Percentiles rank a stretch among this genome's conserved stretches.
Conservation (phyloP, 1,140 invertebrate species). For the Lordiphosa stackelbergi region DNA sequence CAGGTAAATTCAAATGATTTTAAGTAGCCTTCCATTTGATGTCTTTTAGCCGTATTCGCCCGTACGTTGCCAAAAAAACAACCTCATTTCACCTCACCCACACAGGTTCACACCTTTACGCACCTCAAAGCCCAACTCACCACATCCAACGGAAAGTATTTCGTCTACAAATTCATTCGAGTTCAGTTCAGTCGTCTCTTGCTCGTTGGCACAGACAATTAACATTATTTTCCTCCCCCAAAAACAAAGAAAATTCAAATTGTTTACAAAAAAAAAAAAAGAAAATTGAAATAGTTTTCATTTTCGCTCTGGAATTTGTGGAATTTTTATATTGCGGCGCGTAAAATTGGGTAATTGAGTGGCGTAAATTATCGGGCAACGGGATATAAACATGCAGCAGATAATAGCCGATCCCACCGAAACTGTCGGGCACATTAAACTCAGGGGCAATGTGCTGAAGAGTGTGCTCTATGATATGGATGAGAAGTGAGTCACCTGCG, state of each 20-base stretch:
- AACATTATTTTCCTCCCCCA: conserved; percentile 5
- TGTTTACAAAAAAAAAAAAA: conserved; percentile 42
- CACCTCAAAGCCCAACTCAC: conserved; percentile 46
- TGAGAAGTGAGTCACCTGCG: conserved; percentile 31
- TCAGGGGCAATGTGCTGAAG: conserved; percentile 20
- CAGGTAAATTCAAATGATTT: neutral
- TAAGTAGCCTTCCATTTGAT: conserved; percentile 3
- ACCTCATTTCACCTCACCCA: conserved; percentile 34
- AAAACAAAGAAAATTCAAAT: conserved; percentile 23
- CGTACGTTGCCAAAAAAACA: conserved; percentile 4
- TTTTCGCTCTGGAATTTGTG: conserved; percentile 54
- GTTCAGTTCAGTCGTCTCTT: conserved; percentile 53
- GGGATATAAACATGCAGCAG: conserved; percentile 59
- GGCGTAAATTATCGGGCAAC: conserved; percentile 30
- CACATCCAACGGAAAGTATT: conserved; percentile 50
- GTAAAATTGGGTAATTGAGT: conserved; percentile 37
- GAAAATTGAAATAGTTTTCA: conserved; percentile 41
- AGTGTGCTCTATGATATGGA: conserved; percentile 20
- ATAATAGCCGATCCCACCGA: conserved; percentile 39
- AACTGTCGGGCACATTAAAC: conserved; percentile 10
- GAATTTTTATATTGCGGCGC: conserved; percentile 60
- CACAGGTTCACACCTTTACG: conserved; percentile 48
- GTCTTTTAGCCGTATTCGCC: conserved; percentile 7
- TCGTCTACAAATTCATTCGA: conserved; percentile 34
- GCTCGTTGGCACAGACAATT: conserved; percentile 35